phyloP scores from a whole-genome alignment of 2,113 vertebrate genomes.

The Merops nubicus region DNA sequence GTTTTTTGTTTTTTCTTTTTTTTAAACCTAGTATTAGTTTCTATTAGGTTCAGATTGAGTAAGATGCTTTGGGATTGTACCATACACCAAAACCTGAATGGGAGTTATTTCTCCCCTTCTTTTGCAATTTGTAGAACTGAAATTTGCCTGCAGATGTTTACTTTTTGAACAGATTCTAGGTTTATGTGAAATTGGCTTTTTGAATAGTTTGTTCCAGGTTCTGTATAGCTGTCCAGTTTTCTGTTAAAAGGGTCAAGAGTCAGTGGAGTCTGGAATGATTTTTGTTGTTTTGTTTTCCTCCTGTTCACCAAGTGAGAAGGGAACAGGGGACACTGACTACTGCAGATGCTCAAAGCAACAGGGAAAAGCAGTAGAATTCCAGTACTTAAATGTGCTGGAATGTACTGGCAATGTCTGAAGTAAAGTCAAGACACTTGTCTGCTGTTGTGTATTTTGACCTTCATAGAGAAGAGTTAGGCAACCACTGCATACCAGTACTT shows the following conservation, averaged over 20 bases:
- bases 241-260: not conserved
- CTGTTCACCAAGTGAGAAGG: not conserved
- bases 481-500: not conserved
- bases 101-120: not conserved
- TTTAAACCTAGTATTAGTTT: not conserved
- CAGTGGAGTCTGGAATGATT: not conserved
- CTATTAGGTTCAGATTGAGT: not conserved
- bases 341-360: not conserved
- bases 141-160: not conserved
- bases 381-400: not conserved
- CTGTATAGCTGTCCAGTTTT: not conserved
- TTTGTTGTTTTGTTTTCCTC: not conserved
- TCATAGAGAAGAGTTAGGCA: not conserved
- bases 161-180: not conserved
- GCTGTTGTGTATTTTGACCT: not conserved
- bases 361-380: not conserved
- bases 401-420: not conserved
- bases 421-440: not conserved
- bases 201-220: not conserved
- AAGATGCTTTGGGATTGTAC: not conserved
- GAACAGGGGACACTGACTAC: not conserved
- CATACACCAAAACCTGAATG: not conserved
- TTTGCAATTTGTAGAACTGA: not conserved
- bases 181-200: not conserved
- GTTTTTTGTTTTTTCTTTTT: not conserved